Conservation (phyloP, 2,888 invertebrate genomes). For the Amphipoea lucens region DNA sequence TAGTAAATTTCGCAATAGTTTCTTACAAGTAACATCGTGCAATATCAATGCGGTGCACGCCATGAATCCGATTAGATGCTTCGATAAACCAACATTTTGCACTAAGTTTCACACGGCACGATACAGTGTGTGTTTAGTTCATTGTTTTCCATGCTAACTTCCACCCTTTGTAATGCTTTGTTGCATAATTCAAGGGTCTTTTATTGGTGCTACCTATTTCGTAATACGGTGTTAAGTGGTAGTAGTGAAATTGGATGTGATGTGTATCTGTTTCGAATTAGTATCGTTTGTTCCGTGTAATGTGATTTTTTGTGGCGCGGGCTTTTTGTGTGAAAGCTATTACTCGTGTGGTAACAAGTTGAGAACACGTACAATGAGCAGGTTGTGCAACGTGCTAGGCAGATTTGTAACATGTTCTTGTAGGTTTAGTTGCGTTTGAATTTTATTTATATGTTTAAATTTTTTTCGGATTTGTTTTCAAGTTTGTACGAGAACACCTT, state of each 20-base stretch:
- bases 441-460: no score
- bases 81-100: slow-evolving; percentile 77
- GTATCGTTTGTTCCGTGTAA: slow-evolving; percentile 51
- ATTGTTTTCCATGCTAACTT: slow-evolving; percentile 75
- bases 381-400: slow-evolving; percentile 37
- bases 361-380: slow-evolving; percentile 40
- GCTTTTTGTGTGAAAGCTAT: slow-evolving; percentile 50
- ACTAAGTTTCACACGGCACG: slow-evolving; percentile 77
- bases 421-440: not conserved
- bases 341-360: slow-evolving; percentile 54
- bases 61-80: slow-evolving; percentile 79
- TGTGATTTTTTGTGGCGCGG: slow-evolving; percentile 55
- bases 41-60: slow-evolving; percentile 77
- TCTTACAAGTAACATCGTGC: slow-evolving; percentile 78
- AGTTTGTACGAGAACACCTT: not conserved
- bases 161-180: slow-evolving; percentile 71
- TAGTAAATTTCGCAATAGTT: slow-evolving; percentile 75
- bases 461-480: not conserved
- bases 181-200: slow-evolving; percentile 74
- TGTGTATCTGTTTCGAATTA: slow-evolving; percentile 60
- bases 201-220: slow-evolving; percentile 59
- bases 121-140: slow-evolving; percentile 71
- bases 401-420: not conserved
- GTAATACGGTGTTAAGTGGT: slow-evolving; percentile 61
- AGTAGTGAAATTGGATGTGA: slow-evolving; percentile 60